Evolutionary conservation across 2,888 invertebrate species (phyloP).

Genomic region (Tetragonisca angustula): DNA sequence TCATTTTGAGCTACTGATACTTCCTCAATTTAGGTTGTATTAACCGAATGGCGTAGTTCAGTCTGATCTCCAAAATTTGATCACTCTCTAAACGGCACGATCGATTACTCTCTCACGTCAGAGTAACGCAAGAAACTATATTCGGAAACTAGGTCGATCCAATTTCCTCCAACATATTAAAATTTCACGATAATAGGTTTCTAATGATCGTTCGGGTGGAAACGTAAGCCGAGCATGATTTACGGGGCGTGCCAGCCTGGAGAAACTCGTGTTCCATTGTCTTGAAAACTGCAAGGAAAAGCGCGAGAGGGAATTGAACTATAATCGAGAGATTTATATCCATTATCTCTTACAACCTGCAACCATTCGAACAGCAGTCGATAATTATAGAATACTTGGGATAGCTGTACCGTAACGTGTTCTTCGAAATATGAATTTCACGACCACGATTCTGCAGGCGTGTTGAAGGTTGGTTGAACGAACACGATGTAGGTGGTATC

Average conservation of each 20-base stretch:
- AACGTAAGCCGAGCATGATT: slow-evolving; percentile 7
- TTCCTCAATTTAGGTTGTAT: too few relatives aligned
- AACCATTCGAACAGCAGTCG: neutral
- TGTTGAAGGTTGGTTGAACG: neutral
- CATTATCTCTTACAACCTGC: neutral
- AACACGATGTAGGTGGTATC: neutral
- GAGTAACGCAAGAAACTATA: neutral
- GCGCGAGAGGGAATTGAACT: slow-evolving; percentile 7
- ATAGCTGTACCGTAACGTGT: neutral
- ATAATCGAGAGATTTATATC: neutral
- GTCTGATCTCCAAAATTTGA: too few relatives aligned
- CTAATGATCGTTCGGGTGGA: slow-evolving; percentile 3
- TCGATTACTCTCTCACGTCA: neutral
- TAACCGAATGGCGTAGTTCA: too few relatives aligned
- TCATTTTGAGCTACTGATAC: too few relatives aligned
- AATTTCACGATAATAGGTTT: slow-evolving; percentile 5
- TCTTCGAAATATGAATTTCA: neutral
- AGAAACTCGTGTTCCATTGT: slow-evolving; percentile 18
- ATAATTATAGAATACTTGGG: neutral
- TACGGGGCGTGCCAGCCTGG: slow-evolving; percentile 4
- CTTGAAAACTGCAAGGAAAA: neutral
- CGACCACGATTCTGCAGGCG: neutral
- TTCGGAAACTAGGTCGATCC: slow-evolving; percentile 11
- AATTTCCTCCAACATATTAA: neutral
- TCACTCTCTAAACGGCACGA: neutral